Evolutionary conservation across 2,797 vertebrate genomes (phyloP).

Genomic region (Eulemur albifrons): DNA sequence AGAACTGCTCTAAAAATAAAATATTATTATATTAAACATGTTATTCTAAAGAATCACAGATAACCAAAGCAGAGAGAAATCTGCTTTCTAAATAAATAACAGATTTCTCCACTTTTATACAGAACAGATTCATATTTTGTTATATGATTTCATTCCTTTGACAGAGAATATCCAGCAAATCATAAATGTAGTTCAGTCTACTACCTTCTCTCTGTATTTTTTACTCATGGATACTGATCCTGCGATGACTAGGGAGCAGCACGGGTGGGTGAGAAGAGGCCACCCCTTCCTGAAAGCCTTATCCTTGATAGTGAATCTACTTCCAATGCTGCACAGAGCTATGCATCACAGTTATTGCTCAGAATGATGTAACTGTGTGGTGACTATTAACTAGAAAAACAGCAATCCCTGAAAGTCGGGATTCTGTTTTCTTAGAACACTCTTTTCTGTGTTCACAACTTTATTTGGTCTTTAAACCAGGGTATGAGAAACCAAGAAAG

Average conservation of each 20-base stretch:
- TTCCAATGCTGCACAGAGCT: not conserved
- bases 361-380: not conserved
- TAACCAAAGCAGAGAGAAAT: not conserved
- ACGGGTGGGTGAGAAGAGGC: not conserved
- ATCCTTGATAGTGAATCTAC: not conserved
- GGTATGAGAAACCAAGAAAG: conserved; percentile 10
- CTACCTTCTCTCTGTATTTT: not conserved
- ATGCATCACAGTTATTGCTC: not conserved
- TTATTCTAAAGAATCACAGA: not conserved
- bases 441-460: not conserved
- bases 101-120: not conserved
- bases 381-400: not conserved
- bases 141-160: not conserved
- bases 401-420: not conserved
- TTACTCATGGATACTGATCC: not conserved
- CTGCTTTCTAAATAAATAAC: not conserved
- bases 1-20: not conserved
- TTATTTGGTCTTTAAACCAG: not conserved
- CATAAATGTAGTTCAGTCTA: not conserved
- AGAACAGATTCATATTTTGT: not conserved
- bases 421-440: conserved; percentile 53
- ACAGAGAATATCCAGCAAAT: not conserved
- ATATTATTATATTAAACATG: not conserved
- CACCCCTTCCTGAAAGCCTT: conserved; percentile 27
- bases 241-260: not conserved